A percentile compares a stretch with the other conserved stretches of the same genome.
phyloP scores from a whole-genome alignment of 2,113 vertebrate species.

The Balaenoptera acutorostrata region DNA sequence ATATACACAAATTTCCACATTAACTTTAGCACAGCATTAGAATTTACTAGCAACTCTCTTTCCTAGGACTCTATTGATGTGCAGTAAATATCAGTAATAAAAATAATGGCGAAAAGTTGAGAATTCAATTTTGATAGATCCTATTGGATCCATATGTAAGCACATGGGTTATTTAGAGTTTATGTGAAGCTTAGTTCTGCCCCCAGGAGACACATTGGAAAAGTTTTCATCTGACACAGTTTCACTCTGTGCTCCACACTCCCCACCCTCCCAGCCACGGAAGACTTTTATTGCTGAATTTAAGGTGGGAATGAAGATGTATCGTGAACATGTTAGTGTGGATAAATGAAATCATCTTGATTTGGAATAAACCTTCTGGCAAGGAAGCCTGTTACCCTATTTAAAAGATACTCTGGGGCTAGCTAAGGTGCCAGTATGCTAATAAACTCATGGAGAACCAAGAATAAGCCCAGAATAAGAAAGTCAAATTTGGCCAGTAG shows the following conservation, averaged over 20 bases:
- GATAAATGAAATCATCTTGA: conserved; percentile 21
- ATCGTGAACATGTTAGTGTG: conserved; percentile 28
- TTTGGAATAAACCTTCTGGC: not conserved
- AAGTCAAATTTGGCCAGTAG: not conserved
- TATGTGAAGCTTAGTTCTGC: conserved; percentile 24
- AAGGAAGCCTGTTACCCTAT: not conserved
- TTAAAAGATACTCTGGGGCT: not conserved
- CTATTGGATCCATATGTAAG: not conserved
- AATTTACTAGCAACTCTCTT: conserved; percentile 37
- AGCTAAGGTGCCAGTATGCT: not conserved
- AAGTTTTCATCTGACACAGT: not conserved
- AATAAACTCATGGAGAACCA: not conserved
- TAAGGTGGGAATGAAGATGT: not conserved
- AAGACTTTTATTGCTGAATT: conserved; percentile 28
- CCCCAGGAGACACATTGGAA: not conserved
- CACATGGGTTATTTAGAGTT: conserved; percentile 22
- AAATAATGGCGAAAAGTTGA: conserved; percentile 17
- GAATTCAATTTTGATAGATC: conserved; percentile 14
- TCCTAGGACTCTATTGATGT: conserved; percentile 19
- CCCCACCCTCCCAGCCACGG: not conserved
- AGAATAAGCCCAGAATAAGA: not conserved
- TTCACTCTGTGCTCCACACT: not conserved
- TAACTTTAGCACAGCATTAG: conserved; percentile 21
- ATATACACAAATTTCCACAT: not conserved
- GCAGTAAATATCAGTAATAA: conserved; percentile 40